These are phyloP conservation scores for Gephyroberyx darwinii DNA, from an alignment of 2,797 vertebrate species.

Conservation along the genomic window DNA sequence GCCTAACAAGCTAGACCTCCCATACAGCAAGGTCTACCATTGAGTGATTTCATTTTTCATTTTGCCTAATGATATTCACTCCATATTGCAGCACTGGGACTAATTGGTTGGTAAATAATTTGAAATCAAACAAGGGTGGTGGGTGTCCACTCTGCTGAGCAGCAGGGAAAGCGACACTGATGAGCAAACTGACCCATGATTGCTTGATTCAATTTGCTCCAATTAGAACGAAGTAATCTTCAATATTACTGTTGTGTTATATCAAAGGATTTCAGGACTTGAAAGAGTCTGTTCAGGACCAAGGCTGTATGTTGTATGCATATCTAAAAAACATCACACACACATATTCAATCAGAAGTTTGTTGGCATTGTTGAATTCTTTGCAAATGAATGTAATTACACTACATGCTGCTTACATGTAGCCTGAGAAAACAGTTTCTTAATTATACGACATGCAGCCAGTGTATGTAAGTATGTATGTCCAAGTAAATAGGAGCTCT, in stretches of 20 bases:
- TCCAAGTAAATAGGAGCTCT: no score
- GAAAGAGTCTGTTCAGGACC: not conserved
- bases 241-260: constrained; percentile 21
- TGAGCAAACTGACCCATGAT: constrained; percentile 68
- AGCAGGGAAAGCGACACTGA: constrained; percentile 47
- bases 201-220: constrained; percentile 48
- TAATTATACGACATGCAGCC: no score
- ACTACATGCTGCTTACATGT: not conserved
- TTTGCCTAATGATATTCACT: constrained; percentile 46
- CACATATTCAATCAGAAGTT: no score
- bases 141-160: constrained; percentile 54
- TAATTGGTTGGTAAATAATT: constrained; percentile 70
- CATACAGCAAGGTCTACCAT: constrained; percentile 16
- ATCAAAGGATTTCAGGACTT: not conserved
- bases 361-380: no score
- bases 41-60: constrained; percentile 44
- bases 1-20: constrained; percentile 24
- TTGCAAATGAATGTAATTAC: not conserved
- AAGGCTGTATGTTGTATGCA: not conserved
- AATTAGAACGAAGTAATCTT: constrained; percentile 55
- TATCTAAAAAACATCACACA: no score
- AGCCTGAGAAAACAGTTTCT: not conserved
- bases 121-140: constrained; percentile 60
- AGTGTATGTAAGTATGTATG: no score
- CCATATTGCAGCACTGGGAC: constrained; percentile 39